These are phyloP conservation scores for Cyrtodaria siliqua DNA, from an alignment of 2,888 invertebrate genomes.

Conservation along the genomic window DNA sequence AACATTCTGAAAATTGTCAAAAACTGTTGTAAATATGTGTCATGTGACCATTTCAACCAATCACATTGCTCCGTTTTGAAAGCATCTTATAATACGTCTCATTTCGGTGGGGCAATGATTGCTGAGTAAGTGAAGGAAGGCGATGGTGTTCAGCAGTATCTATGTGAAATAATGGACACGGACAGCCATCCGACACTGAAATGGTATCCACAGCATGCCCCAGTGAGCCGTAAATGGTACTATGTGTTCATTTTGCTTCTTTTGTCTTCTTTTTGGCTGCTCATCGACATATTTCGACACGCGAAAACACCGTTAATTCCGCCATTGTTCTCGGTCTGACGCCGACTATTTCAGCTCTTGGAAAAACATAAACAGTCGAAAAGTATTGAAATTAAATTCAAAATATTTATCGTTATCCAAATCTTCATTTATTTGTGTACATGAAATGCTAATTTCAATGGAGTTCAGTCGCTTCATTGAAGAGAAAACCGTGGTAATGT, in stretches of 20 bases:
- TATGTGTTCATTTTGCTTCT: constrained; percentile 84
- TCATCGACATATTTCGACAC: constrained; percentile 1
- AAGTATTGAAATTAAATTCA: too few species aligned
- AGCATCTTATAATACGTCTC: constrained; percentile 78
- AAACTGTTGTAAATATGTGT: constrained; percentile 50
- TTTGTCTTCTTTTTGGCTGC: background rate
- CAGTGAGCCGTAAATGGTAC: constrained; percentile 86
- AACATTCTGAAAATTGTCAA: background rate
- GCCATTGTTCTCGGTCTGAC: constrained; percentile 14
- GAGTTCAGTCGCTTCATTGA: background rate
- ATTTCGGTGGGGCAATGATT: constrained; percentile 71
- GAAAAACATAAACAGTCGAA: background rate
- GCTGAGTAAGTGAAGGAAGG: constrained; percentile 77
- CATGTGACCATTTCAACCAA: constrained; percentile 84
- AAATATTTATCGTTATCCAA: too few species aligned
- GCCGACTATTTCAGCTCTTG: constrained; percentile 2
- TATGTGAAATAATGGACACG: constrained; percentile 86
- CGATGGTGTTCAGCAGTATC: constrained; percentile 78
- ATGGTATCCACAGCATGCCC: constrained; percentile 86
- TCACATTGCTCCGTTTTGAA: constrained; percentile 78
- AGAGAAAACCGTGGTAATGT: background rate
- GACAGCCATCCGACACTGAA: constrained; percentile 87
- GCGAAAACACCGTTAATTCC: background rate
- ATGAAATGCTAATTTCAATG: background rate
- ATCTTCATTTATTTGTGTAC: background rate